Conservation (phyloP, 2,888 invertebrate genomes). For the Fragum whitleyi region DNA sequence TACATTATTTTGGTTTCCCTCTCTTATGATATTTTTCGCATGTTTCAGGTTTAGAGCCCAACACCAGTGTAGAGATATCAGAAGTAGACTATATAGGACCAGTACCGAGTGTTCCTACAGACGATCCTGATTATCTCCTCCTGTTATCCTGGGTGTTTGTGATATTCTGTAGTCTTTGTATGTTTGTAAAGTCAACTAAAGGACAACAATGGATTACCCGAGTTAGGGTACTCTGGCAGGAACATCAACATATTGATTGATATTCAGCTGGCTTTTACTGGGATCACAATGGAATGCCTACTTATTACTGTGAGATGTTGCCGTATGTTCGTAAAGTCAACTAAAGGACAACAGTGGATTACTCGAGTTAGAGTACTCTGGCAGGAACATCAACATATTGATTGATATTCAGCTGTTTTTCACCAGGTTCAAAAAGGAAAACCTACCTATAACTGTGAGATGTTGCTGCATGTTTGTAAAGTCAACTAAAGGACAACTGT, state of each 20-base stretch:
- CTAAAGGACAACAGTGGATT: conserved; percentile 77
- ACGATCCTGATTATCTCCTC: conserved; percentile 92
- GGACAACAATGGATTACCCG: conserved; percentile 78
- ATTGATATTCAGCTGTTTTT: conserved; percentile 68
- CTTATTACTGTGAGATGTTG: too few species aligned
- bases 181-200: conserved; percentile 75
- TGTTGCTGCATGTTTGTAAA: conserved; percentile 77
- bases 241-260: conserved; percentile 82
- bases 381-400: conserved; percentile 83
- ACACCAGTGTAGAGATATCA: conserved; percentile 72
- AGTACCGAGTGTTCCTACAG: conserved; percentile 91
- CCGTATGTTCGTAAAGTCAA: conserved; percentile 77
- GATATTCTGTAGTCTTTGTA: conserved; percentile 83
- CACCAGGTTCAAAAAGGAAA: not conserved
- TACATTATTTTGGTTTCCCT: too few species aligned
- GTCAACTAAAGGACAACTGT: conserved; percentile 77
- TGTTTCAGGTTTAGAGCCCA: conserved; percentile 77
- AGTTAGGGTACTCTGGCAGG: conserved; percentile 79
- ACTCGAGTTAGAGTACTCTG: conserved; percentile 75
- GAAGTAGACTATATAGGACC: conserved; percentile 88
- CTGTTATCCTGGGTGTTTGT: conserved; percentile 95
- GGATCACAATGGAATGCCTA: not conserved
- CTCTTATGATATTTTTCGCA: too few species aligned
- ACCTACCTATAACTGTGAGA: too few species aligned
- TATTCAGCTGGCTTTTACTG: too few species aligned